Evolutionary conservation across 2,113 vertebrate species (phyloP), one percentile per base, ranked within the genome.

Genomic region (Sebastes fasciatus): DNA sequence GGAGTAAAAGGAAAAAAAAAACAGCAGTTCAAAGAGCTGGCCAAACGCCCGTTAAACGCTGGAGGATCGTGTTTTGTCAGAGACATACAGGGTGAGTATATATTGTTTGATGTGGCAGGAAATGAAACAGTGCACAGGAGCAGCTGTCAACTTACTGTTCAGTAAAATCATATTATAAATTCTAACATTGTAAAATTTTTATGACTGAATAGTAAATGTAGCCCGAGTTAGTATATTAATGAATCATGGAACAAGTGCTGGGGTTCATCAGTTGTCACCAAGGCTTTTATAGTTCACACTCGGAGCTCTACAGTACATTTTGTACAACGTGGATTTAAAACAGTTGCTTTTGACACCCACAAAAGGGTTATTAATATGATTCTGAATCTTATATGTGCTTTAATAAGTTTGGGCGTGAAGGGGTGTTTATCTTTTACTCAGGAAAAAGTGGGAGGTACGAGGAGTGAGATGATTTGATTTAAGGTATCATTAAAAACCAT

Each of bases 11-110:
- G n/a, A 61, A 64, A 64, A 83, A 34, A 34, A 34, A 34, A 34
- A 34, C 58, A 42, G 52, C 19, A 2, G 3, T 67, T 81, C 79
- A 85, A 82, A 87, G 84, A 77, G 34, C 74, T 80, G 75, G 61
- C 78, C 42, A 5, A 66, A 46, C 61, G 45, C 49, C 92, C 58
- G 0, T 82, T 82, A 77, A 17, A 57, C 4, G 52, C 80, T 19
- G 82, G 78, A 89, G 87, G 82, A 78, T 79, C 52, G 83, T 65
- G 76, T 79, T 88, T 21, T 77, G 52, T 73, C 54, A 46, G 75
- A 77, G 80, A 55, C 70, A 48, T 43, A 65, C 67, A 68, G 74
- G 87, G 93, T 94, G 89, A 93, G 93, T 92, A 79, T 83, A 55
- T 19, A 79, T 88, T 80, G 74, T 91, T 89, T 87, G 76, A 88